Base-by-base conservation (phyloP, 2,797 vertebrate species). In the Enteromius trimaculatus region DNA sequence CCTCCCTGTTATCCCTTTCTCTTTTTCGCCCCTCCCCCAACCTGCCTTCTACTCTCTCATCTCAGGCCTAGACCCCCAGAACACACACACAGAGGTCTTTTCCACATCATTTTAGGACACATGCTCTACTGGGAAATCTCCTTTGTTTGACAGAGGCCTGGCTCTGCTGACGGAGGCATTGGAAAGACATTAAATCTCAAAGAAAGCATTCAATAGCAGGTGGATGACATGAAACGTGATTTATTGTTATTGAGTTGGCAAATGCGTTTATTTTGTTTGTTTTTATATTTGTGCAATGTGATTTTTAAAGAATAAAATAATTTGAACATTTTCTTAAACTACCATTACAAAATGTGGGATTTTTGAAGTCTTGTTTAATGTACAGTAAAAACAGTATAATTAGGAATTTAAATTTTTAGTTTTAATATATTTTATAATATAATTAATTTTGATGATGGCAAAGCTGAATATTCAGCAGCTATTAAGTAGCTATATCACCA, bases 91-190 rank as follows among this genome's bases (percentile, higher is more conserved):
- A 76, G 83, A 90, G 89, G 88, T 89, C 81, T 80, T 89, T 90
- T 90, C 81, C 81, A 84, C 80, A 58, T 88, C 80, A 72, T 88
- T 87, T 89, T 86, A 90, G 87, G 89, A 90, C 90, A 65, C 82
- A 42, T 68, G 19, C 85, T 90, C 90, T 80, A 26, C 66, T 37
- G 90, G 90, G 91, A 92, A 92, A 92, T 92, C 86, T 90, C 88
- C 85, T 90, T 93, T 91, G 89, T 86, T 83, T 86, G 84, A 76
- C 69, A 68, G 84, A 88, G 53, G 42, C 55, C 75, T 84, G 60
- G 53, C 72, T 37, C 39, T 83, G 85, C 83, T 71, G 85, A 86
- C 13, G 6, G 34, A 82, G 68, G 62, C 80, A 9, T 85, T 60
- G 49, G 60, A 78, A 77, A 75, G 42, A 34, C 76, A 74, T 84